Conservation (phyloP, 2,888 invertebrate genomes). For the Tetanocera ferruginea region DNA sequence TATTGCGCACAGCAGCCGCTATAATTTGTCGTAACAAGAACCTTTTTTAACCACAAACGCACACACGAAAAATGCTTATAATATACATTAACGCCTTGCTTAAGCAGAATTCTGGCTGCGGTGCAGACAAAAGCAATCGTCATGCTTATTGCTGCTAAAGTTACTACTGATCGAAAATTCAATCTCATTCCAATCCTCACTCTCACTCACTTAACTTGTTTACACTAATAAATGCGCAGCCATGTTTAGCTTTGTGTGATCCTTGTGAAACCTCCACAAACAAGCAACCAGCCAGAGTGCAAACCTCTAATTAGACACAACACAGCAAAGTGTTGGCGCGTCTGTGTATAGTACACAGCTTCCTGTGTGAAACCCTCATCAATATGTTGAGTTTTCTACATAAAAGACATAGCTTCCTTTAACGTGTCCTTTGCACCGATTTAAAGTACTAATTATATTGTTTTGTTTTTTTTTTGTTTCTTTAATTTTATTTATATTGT, state of each 20-base stretch:
- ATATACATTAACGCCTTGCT: slow-evolving; percentile 17
- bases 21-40: too few species aligned
- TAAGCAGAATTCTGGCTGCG: background rate
- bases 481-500: background rate
- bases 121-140: slow-evolving; percentile 10
- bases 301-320: background rate
- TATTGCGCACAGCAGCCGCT: background rate
- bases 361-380: slow-evolving; percentile 19
- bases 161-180: background rate
- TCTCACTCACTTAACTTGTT: slow-evolving; percentile 21
- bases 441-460: slow-evolving; percentile 1
- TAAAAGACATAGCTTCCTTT: background rate
- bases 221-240: slow-evolving; percentile 29
- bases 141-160: background rate
- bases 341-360: background rate
- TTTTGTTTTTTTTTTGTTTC: background rate
- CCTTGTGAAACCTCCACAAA: background rate
- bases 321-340: background rate
- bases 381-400: background rate
- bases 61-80: background rate
- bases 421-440: slow-evolving; percentile 1
- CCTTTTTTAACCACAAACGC: background rate
- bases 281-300: too few species aligned
- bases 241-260: background rate
- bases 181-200: background rate